phyloP scores from a whole-genome alignment of 1,140 invertebrate species.

The Zaprionus lachaisei region DNA sequence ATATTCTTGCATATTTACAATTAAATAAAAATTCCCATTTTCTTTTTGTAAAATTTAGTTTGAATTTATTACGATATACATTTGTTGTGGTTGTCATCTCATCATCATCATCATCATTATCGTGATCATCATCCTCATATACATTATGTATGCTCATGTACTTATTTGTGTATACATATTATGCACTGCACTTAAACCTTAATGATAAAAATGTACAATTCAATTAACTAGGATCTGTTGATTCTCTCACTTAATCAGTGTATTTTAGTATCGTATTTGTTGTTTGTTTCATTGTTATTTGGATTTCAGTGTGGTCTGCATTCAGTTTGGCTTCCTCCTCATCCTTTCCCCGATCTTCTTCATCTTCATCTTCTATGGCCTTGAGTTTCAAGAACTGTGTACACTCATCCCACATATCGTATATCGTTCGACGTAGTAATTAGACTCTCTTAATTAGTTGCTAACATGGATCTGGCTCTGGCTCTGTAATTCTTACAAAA shows the following conservation, averaged over 20 bases:
- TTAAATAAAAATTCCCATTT: neutral
- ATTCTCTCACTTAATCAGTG: slow-evolving; percentile 30
- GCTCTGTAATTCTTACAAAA: slow-evolving; percentile 43
- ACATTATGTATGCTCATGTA: slow-evolving; percentile 18
- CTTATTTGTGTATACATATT: slow-evolving; percentile 36
- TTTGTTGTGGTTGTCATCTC: slow-evolving; percentile 62
- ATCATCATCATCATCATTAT: neutral
- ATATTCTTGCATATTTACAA: neutral
- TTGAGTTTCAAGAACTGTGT: slow-evolving; percentile 21
- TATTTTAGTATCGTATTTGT: slow-evolving; percentile 24
- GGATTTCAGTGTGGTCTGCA: slow-evolving; percentile 33
- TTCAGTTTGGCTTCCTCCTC: slow-evolving; percentile 35
- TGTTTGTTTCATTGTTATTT: slow-evolving; percentile 43
- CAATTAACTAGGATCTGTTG: slow-evolving; percentile 79
- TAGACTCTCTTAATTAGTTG: slow-evolving; percentile 51
- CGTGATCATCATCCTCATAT: slow-evolving; percentile 51
- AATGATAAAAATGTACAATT: slow-evolving; percentile 82
- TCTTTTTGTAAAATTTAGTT: slow-evolving; percentile 78
- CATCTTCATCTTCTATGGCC: slow-evolving; percentile 27
- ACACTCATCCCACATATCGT: slow-evolving; percentile 10
- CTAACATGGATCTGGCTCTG: slow-evolving; percentile 37
- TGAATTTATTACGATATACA: slow-evolving; percentile 81
- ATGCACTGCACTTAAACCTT: slow-evolving; percentile 66
- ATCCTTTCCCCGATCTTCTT: slow-evolving; percentile 3
- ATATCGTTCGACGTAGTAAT: slow-evolving; percentile 23